Evolutionary conservation across 2,113 vertebrate species (phyloP).

Genomic region (Mobula hypostoma): DNA sequence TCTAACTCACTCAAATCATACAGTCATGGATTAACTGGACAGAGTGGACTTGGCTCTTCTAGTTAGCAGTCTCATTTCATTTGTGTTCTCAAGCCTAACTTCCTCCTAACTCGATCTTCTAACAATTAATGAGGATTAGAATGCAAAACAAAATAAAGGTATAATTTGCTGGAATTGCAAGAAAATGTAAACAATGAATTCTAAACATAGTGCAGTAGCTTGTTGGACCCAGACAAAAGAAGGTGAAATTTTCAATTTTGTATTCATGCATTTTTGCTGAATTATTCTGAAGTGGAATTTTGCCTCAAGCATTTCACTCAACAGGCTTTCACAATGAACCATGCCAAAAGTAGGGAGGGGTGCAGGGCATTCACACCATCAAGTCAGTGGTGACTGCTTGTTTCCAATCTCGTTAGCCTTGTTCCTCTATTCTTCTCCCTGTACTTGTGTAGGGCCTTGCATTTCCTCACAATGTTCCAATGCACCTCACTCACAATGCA

Average conservation of each 20-base stretch:
- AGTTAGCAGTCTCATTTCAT: background rate
- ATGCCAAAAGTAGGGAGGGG: background rate
- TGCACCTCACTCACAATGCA: too few relatives aligned
- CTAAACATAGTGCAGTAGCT: background rate
- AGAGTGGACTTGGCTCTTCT: background rate
- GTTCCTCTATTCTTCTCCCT: too few relatives aligned
- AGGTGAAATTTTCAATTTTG: background rate
- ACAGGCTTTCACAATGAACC: background rate
- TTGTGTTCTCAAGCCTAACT: background rate
- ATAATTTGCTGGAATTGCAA: background rate
- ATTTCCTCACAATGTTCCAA: too few relatives aligned
- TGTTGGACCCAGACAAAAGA: background rate
- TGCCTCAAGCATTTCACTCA: background rate
- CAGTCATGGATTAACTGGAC: background rate
- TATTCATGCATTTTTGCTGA: background rate
- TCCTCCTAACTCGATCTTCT: background rate
- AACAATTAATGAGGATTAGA: background rate
- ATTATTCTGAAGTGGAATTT: background rate
- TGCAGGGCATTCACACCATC: too few relatives aligned
- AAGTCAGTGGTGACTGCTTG: too few relatives aligned
- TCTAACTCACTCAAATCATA: background rate
- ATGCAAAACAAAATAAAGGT: background rate
- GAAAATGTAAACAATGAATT: background rate
- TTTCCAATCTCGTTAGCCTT: too few relatives aligned
- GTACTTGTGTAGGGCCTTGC: too few relatives aligned